phyloP scores from a whole-genome alignment of 2,888 invertebrate species.

The Abscondita cerata region DNA sequence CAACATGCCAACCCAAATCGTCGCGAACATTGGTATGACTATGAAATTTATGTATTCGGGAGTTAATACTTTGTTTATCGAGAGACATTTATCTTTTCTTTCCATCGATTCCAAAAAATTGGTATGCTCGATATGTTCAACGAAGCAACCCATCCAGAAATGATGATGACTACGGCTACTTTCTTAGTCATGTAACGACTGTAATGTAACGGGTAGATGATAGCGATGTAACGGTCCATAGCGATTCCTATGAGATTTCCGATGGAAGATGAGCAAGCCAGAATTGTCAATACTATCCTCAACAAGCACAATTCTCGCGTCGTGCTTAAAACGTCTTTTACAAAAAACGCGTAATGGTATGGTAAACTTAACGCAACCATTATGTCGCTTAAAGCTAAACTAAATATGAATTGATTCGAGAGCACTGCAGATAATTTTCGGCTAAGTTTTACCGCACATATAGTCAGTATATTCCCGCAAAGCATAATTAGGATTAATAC shows the following conservation, averaged over 20 bases:
- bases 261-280: constrained; percentile 81
- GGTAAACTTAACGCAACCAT: constrained; percentile 79
- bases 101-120: constrained; percentile 81
- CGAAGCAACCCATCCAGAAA: constrained; percentile 72
- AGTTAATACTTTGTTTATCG: constrained; percentile 70
- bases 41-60: constrained; percentile 58
- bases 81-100: constrained; percentile 62
- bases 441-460: constrained; percentile 75
- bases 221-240: constrained; percentile 79
- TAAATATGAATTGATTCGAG: constrained; percentile 81
- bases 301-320: constrained; percentile 71
- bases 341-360: constrained; percentile 79
- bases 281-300: constrained; percentile 75
- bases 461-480: constrained; percentile 77
- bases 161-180: constrained; percentile 68
- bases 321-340: constrained; percentile 64
- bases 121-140: constrained; percentile 73
- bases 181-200: constrained; percentile 76
- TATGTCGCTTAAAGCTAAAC: constrained; percentile 79
- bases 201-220: constrained; percentile 81
- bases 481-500: constrained; percentile 49
- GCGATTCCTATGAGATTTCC: constrained; percentile 81
- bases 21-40: constrained; percentile 74
- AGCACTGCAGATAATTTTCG: constrained; percentile 72
- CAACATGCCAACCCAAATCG: constrained; percentile 79